These are phyloP conservation scores for Dendrolimus pini DNA, from an alignment of 2,888 invertebrate genomes.

Conservation along the genomic window DNA sequence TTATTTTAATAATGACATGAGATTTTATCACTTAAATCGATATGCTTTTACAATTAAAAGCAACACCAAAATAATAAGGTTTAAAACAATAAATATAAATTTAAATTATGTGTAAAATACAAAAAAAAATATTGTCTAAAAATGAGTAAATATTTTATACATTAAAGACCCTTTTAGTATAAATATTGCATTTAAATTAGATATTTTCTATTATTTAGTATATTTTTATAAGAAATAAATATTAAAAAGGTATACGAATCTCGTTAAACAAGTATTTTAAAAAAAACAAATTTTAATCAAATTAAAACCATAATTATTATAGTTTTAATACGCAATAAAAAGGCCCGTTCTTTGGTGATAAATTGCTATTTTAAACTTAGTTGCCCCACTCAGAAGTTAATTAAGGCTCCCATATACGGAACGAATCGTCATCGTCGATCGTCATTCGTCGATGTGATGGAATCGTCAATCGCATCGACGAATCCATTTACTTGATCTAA, in stretches of 20 bases:
- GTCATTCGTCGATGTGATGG: too few species aligned
- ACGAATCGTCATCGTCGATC: too few species aligned
- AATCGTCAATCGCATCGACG: too few species aligned
- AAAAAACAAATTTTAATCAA: conserved; percentile 16
- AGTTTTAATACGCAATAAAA: conserved; percentile 10
- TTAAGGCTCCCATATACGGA: too few species aligned
- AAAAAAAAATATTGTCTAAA: conserved; percentile 17
- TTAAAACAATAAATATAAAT: not conserved
- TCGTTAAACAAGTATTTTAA: not conserved
- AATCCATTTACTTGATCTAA: too few species aligned
- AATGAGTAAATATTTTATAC: conserved; percentile 22
- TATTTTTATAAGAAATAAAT: not conserved
- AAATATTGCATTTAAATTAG: conserved; percentile 4
- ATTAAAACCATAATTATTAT: conserved; percentile 30
- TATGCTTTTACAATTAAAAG: conserved; percentile 57
- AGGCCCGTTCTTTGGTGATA: conserved; percentile 46
- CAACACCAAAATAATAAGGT: conserved; percentile 21
- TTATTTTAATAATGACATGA: conserved; percentile 49
- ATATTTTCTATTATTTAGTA: not conserved
- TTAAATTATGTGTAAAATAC: conserved; percentile 9
- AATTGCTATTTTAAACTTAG: conserved; percentile 39
- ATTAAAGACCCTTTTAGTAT: conserved; percentile 24
- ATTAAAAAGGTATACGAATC: not conserved
- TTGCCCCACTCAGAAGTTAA: conserved; percentile 9
- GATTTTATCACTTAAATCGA: conserved; percentile 56